Conservation (phyloP, 2,113 vertebrate genomes). For the Lichenostomus cassidix region DNA sequence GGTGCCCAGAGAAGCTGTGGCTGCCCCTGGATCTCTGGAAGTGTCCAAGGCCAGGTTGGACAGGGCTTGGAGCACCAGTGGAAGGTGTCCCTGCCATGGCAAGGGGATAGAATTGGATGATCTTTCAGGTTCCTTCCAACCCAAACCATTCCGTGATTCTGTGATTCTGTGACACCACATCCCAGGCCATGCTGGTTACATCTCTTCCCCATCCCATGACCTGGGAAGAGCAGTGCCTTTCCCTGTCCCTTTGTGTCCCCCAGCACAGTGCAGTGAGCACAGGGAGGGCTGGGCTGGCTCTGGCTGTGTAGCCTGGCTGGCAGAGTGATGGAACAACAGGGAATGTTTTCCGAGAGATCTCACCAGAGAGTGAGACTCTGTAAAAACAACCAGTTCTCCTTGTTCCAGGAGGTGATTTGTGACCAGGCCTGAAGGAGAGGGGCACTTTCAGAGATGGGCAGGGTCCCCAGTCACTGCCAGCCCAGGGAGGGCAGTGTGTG, state of each 20-base stretch:
- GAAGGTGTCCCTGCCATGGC: background rate
- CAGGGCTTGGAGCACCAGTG: background rate
- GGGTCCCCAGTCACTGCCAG: background rate
- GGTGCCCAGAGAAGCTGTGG: background rate
- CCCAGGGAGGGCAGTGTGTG: background rate
- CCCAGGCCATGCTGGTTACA: background rate
- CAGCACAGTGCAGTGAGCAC: fast-evolving
- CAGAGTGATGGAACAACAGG: background rate
- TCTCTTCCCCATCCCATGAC: background rate
- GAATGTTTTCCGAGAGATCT: background rate
- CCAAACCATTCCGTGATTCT: background rate
- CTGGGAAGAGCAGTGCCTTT: background rate
- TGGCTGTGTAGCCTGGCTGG: background rate
- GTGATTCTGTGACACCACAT: background rate
- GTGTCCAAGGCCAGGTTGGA: background rate
- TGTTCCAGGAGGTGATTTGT: background rate
- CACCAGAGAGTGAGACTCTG: background rate
- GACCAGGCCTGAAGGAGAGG: background rate
- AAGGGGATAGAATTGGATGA: background rate
- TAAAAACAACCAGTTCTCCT: background rate
- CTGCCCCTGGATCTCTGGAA: background rate
- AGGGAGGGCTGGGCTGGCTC: background rate
- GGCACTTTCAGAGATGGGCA: background rate
- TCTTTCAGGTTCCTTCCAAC: background rate
- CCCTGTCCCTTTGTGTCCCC: background rate